Evolutionary conservation across 2,113 vertebrate species (phyloP).

Genomic region (Lophochroa leadbeateri): DNA sequence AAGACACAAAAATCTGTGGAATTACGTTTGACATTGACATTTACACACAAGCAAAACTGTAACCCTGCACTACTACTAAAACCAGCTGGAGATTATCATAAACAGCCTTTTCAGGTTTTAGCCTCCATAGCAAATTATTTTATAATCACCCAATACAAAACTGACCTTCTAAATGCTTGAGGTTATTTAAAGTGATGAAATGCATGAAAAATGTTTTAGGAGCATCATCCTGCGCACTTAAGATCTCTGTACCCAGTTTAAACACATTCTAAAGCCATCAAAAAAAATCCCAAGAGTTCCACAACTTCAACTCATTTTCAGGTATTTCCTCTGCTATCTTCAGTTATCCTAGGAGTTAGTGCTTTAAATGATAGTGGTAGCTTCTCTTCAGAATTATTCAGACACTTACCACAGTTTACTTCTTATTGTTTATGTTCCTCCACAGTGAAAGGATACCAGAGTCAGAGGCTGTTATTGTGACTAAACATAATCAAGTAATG

Average conservation of each 20-base stretch:
- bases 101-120: not conserved
- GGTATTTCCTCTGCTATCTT: not conserved
- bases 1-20: not conserved
- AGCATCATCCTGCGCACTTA: not conserved
- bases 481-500: not conserved
- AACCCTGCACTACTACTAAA: not conserved
- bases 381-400: not conserved
- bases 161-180: not conserved
- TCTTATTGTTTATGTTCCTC: not conserved
- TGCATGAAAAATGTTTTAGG: not conserved
- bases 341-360: not conserved
- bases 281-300: not conserved
- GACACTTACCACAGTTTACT: not conserved
- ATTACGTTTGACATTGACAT: not conserved
- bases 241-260: not conserved
- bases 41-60: not conserved
- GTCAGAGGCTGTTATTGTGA: not conserved
- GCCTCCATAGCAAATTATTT: not conserved
- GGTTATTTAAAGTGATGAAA: not conserved
- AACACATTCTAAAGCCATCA: not conserved
- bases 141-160: not conserved
- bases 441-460: not conserved
- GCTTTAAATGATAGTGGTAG: not conserved
- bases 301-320: not conserved
- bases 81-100: not conserved